phyloP scores from a whole-genome alignment of 2,113 vertebrate species.

The Castor canadensis region DNA sequence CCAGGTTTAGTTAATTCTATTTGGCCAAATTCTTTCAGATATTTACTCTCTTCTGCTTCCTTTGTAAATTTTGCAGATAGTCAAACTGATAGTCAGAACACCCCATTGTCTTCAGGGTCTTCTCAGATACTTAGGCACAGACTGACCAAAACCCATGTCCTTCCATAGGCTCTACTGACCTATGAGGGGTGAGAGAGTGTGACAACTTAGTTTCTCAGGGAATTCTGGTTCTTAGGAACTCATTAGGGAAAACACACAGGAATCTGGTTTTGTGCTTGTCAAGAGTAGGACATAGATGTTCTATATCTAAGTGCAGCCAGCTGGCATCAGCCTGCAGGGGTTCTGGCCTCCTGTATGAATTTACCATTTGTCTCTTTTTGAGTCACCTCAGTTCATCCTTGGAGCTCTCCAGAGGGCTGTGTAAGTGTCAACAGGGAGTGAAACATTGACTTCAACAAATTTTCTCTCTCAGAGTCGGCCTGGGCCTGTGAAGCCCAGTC shows the following conservation, averaged over 20 bases:
- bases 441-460: neutral
- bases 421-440: neutral
- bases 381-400: neutral
- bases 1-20: too few species aligned
- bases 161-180: neutral
- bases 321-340: accelerated
- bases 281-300: neutral
- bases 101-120: neutral
- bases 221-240: neutral
- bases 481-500: neutral
- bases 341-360: neutral
- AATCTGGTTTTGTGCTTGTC: too few species aligned
- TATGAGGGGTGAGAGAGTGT: accelerated
- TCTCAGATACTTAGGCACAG: neutral
- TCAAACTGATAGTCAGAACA: neutral
- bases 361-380: neutral
- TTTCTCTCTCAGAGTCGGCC: neutral
- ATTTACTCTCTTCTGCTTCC: neutral
- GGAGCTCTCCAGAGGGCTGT: neutral
- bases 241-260: neutral
- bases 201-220: neutral
- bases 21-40: neutral
- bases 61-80: neutral
- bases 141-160: neutral
- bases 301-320: accelerated